A percentile compares a stretch with the other conserved stretches of the same genome.
Evolutionary conservation across 2,113 vertebrate species (phyloP).

Genomic region (Struthio camelus): DNA sequence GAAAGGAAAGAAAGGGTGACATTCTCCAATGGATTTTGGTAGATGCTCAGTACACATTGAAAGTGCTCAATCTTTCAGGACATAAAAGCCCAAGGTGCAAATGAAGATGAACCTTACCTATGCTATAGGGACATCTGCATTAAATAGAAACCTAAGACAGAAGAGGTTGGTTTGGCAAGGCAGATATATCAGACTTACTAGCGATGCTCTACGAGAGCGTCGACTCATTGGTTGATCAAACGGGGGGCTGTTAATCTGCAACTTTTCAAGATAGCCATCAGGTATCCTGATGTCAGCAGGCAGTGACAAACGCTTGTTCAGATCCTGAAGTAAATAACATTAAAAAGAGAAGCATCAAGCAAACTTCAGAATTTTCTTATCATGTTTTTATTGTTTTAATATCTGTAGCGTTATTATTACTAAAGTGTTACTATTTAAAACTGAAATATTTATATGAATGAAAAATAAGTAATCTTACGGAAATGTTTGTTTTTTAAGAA

Average conservation of each 20-base stretch:
- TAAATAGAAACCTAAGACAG: not conserved
- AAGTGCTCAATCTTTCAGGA: not conserved
- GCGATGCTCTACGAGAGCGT: constrained; percentile 92
- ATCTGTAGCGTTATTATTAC: not conserved
- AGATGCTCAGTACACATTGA: not conserved
- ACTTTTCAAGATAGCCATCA: constrained; percentile 95
- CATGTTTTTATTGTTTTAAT: not conserved
- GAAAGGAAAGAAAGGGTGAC: not conserved
- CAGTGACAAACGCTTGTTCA: constrained; percentile 97
- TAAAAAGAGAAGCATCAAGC: not conserved
- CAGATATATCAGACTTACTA: constrained; percentile 78
- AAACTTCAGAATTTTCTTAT: not conserved
- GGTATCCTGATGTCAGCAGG: constrained; percentile 98
- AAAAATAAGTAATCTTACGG: not conserved
- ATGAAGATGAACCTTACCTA: not conserved
- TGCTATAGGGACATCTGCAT: not conserved
- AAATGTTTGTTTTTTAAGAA: not conserved
- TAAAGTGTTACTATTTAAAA: not conserved
- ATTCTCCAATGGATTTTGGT: not conserved
- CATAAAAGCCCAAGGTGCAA: not conserved
- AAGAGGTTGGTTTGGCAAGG: not conserved
- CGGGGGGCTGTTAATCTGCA: constrained; percentile 93
- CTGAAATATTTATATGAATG: not conserved
- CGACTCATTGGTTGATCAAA: constrained; percentile 98
- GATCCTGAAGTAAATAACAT: constrained; percentile 79